Percentiles rank a stretch among this genome's conserved stretches.
Conservation (phyloP, 2,797 vertebrate species). For the Hydrophis major region DNA sequence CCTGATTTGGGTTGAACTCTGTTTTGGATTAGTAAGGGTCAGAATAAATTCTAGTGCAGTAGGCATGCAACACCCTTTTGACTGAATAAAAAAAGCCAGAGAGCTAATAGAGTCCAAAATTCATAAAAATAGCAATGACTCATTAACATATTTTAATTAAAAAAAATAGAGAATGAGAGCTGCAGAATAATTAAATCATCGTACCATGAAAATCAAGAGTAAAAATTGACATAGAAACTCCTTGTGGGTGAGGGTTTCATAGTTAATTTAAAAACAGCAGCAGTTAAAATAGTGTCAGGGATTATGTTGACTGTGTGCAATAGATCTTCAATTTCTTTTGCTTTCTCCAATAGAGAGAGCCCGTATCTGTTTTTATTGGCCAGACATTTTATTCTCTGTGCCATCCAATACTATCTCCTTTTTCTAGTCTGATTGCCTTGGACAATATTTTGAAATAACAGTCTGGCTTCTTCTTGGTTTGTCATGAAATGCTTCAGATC, state of each 20-base stretch:
- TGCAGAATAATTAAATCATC: neutral
- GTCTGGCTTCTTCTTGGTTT: neutral
- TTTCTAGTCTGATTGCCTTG: neutral
- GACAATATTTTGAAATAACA: neutral
- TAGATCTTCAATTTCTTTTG: neutral
- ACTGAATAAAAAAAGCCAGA: neutral
- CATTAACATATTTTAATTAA: neutral
- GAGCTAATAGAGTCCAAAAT: neutral
- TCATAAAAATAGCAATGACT: neutral
- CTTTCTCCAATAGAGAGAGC: neutral
- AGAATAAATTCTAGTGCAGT: neutral
- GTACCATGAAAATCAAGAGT: neutral
- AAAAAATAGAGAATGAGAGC: neutral
- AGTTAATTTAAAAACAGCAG: neutral
- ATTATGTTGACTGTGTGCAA: neutral
- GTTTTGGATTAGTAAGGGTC: neutral
- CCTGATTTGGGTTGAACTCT: neutral
- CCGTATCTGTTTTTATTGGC: neutral
- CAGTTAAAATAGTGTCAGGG: neutral
- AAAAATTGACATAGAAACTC: neutral
- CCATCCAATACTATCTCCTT: neutral
- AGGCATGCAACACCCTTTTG: neutral
- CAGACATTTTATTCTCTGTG: neutral
- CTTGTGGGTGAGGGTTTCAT: neutral
- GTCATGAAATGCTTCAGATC: neutral